Base-by-base conservation (phyloP, 1,140 invertebrate genomes). In the Tenebrio molitor region DNA sequence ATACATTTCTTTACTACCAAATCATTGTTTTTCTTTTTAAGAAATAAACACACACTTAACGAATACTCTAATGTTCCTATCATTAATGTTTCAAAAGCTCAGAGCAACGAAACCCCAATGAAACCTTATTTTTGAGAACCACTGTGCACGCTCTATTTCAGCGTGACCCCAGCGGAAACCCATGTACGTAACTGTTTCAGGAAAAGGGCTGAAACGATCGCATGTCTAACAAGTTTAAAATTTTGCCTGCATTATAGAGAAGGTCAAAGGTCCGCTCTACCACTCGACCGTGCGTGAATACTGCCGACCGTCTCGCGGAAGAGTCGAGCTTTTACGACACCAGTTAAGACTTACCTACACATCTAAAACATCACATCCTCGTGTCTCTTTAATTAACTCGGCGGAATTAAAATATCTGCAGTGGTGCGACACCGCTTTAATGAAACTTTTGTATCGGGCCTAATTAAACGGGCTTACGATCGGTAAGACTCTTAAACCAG, bases 191-290 rank as follows among this genome's bases (percentile, higher is more conserved):
- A 14, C 50, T 17, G 23, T 58, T 58, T n/a, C 21, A 25, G 50
- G n/a, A n/a, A 58, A 58, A 58, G 50, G 50, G 50, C 50, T 29
- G 50, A 29, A 58, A 58, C n/a, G 5, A 58, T 58, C 25, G 50
- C 50, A 23, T 58, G 50, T 50, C 44, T 58, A 34, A n/a, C n/a
- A n/a, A 33, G 15, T 58, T 29, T 25, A 58, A 58, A 58, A 50
- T 50, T 58, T 58, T 8, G 21, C 50, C 14, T 58, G 50, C 21
- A 29, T 58, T 58, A 58, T 29, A 25, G n/a, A 2, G 4, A 23
- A 58, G 50, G 50, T 58, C 50, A 58, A 34, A 58, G 50, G 50
- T 58, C 14, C 15, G 50, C 50, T 58, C 50, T 29, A 16, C 50
- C 50, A 58, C 15, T 58, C 50, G 21, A 19, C 50, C 21, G 23